phyloP scores from a whole-genome alignment of 1,140 invertebrate genomes.

The Ylistrum balloti region DNA sequence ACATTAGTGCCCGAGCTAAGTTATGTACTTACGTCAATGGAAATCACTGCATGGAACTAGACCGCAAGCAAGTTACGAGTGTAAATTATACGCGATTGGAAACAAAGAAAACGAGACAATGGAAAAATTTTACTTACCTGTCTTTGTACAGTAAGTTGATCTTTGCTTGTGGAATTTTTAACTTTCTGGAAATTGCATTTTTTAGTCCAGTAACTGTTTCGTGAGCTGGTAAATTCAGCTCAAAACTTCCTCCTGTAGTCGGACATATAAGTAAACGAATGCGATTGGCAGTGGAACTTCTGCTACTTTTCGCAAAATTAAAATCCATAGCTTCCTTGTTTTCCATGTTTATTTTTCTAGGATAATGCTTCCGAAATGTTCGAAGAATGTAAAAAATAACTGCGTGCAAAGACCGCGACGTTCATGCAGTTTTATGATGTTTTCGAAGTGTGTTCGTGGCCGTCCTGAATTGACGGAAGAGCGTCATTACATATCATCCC shows the following conservation, averaged over 20 bases:
- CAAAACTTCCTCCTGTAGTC: slow-evolving; percentile 95
- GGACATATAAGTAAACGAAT: slow-evolving; percentile 83
- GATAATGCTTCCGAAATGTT: neutral
- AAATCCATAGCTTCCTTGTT: slow-evolving; percentile 48
- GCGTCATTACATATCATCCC: slow-evolving; percentile 30
- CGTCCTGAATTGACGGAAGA: slow-evolving; percentile 14
- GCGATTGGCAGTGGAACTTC: slow-evolving; percentile 42
- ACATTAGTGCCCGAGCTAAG: slow-evolving; percentile 22
- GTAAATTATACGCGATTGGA: neutral
- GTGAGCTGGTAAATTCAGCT: slow-evolving; percentile 89
- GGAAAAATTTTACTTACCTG: slow-evolving; percentile 86
- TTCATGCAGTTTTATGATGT: slow-evolving; percentile 28
- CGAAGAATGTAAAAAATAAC: slow-evolving; percentile 27
- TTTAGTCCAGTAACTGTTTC: slow-evolving; percentile 94
- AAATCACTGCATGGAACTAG: neutral
- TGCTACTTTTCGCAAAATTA: slow-evolving; percentile 48
- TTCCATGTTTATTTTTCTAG: slow-evolving; percentile 48
- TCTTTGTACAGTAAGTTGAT: slow-evolving; percentile 95
- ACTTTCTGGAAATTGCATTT: slow-evolving; percentile 94
- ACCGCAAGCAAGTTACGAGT: neutral
- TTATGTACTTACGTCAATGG: neutral
- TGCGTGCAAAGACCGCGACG: neutral
- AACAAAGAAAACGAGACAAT: slow-evolving; percentile 22
- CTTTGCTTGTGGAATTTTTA: slow-evolving; percentile 95
- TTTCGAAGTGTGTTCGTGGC: slow-evolving; percentile 6